Conservation (phyloP, 2,113 vertebrate species). For the Rhinolophus sinicus region DNA sequence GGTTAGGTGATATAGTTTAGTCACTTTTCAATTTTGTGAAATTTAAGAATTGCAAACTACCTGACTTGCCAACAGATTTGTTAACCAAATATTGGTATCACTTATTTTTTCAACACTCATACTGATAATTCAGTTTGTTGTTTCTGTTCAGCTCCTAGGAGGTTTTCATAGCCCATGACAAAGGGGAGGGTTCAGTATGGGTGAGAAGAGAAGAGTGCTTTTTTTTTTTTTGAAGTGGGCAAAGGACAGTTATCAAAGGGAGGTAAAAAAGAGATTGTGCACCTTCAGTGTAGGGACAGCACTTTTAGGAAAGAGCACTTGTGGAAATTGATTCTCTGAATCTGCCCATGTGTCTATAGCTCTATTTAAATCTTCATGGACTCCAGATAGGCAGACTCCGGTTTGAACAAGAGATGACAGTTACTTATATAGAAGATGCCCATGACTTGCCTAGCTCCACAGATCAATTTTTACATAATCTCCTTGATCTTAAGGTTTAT, state of each 20-base stretch:
- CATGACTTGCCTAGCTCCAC: neutral
- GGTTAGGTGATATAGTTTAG: neutral
- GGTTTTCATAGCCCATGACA: neutral
- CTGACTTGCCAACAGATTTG: neutral
- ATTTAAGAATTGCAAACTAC: neutral
- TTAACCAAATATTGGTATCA: neutral
- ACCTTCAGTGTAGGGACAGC: neutral
- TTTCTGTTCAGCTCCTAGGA: neutral
- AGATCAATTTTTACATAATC: slow-evolving; percentile 8
- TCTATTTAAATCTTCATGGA: neutral
- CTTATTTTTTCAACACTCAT: neutral
- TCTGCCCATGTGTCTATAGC: neutral
- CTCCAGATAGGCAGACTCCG: neutral
- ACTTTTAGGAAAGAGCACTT: neutral
- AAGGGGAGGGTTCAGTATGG: neutral
- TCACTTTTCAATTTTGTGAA: neutral
- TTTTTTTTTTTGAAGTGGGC: neutral
- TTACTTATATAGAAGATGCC: neutral
- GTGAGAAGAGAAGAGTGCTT: neutral
- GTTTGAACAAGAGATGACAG: neutral
- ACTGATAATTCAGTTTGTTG: neutral
- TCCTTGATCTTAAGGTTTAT: neutral
- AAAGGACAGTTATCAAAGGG: neutral
- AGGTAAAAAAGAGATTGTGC: neutral
- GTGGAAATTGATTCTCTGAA: neutral